phyloP scores from a whole-genome alignment of 2,797 vertebrate genomes.

The Fistularia commersonii region DNA sequence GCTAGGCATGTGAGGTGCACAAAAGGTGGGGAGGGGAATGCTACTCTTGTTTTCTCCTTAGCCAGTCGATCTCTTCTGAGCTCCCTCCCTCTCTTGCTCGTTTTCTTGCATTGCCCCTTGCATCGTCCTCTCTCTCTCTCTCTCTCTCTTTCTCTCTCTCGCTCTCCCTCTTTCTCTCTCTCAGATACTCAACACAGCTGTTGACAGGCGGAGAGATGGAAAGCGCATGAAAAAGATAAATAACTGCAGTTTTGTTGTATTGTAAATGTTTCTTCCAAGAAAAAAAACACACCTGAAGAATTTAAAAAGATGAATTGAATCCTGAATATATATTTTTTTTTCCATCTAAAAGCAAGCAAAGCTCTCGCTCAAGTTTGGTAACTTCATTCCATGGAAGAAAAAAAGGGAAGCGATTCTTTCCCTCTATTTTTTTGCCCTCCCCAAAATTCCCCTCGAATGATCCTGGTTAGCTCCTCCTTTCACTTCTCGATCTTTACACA shows the following conservation, averaged over 20 bases:
- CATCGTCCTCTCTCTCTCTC: conserved; percentile 24
- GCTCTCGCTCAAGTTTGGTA: conserved; percentile 50
- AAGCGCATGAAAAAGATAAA: too few relatives aligned
- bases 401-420: conserved; percentile 31
- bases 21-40: conserved; percentile 25
- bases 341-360: too few relatives aligned
- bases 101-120: conserved; percentile 30
- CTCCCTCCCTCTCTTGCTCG: conserved; percentile 43
- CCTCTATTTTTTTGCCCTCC: conserved; percentile 44
- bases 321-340: too few relatives aligned
- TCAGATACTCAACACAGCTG: too few relatives aligned
- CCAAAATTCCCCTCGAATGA: conserved; percentile 57
- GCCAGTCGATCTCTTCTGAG: conserved; percentile 45
- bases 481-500: conserved; percentile 20
- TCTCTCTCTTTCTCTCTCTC: conserved; percentile 15
- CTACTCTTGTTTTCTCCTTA: conserved; percentile 44
- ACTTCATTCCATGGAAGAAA: conserved; percentile 52
- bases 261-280: too few relatives aligned
- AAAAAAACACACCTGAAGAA: too few relatives aligned
- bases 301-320: too few relatives aligned
- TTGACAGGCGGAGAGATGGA: too few relatives aligned
- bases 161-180: conserved; percentile 30
- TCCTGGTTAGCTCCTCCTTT: conserved; percentile 54
- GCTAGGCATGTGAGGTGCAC: conserved; percentile 40
- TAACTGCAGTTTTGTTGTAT: too few relatives aligned